Percentiles rank a stretch among this genome's conserved stretches.
Evolutionary conservation across 2,113 vertebrate genomes (phyloP).

Genomic region (Rhinoptilus africanus): DNA sequence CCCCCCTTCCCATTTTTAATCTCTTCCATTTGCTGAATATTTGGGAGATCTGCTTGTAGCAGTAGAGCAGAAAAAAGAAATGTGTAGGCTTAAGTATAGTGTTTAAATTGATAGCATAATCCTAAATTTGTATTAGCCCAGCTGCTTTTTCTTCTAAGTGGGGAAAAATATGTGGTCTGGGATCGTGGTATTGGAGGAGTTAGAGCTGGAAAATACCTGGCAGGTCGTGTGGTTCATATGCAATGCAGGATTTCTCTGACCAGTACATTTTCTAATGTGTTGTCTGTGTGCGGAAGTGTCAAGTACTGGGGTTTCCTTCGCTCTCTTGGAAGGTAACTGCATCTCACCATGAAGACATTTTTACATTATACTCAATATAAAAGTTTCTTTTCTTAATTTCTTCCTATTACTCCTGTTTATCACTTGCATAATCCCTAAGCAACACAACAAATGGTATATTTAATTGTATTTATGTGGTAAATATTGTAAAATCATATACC

Average conservation of each 20-base stretch:
- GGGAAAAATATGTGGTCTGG: neutral
- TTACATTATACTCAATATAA: neutral
- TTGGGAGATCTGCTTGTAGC: neutral
- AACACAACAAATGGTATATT: neutral
- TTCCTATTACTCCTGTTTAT: neutral
- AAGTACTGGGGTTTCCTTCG: neutral
- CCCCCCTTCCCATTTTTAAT: neutral
- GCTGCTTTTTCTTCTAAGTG: neutral
- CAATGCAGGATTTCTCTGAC: neutral
- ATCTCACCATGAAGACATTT: neutral
- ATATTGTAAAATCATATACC: neutral
- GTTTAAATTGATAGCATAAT: neutral
- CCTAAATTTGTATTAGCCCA: neutral
- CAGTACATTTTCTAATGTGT: neutral
- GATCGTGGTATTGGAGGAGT: neutral
- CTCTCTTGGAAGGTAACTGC: neutral
- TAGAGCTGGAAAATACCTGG: neutral
- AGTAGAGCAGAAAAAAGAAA: neutral
- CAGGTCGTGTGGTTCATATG: neutral
- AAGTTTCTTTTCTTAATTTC: neutral
- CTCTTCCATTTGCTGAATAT: neutral
- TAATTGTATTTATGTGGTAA: neutral
- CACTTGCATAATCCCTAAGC: neutral
- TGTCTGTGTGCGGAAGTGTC: neutral
- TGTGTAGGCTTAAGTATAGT: neutral